Evolutionary conservation across 30 jellyfish, hydroid and myxozoan species (phyloP), one percentile per base, ranked within the genome.

Genomic region (Pelagia noctiluca): DNA sequence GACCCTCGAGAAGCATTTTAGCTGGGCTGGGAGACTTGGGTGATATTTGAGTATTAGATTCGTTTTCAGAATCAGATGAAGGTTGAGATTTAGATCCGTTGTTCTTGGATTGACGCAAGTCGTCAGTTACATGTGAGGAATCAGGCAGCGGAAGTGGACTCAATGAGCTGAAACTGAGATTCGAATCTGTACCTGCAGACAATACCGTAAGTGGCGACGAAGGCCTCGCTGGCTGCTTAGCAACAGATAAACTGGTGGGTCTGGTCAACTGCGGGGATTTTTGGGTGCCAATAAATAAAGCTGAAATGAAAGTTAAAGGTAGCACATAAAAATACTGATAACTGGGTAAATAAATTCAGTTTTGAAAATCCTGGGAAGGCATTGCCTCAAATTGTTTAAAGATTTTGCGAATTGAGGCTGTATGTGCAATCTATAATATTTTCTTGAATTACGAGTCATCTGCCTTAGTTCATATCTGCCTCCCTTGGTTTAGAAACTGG

Each of bases 111-210:
- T 19, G 21, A n/a, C 23, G n/a, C 65, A 26, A 23, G 65, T 50
- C 23, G 26, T 50, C n/a, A 23, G n/a, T 3, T 50, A 50, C 26
- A 23, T 50, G 65, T 3, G 91, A 80, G 1, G 84, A 64, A 38
- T 80, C 91, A 0, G 91, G 91, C 21, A 80, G 47, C 18, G 65
- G 84, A 23, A 78, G 75, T n/a, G 91, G 91, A 38, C 91, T 80
- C 50, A 34, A 18, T 3, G 91, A 80, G 21, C 80, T 80, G 50
- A 80, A 80, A 66, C 91, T 80, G 10, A 80, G 12, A 68, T 80
- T 80, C 35, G 91, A 80, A n/a, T 80, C 91, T 18, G 84, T 65
- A 21, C 79, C 77, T n/a, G 76, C 84, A 19, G 83, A 65, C n/a
- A 68, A 46, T 3, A 66, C 22, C 49, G 54, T 32, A 31, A 38